These are phyloP conservation scores for Sturnus vulgaris DNA, from an alignment of 2,113 vertebrate genomes.

Conservation along the genomic window DNA sequence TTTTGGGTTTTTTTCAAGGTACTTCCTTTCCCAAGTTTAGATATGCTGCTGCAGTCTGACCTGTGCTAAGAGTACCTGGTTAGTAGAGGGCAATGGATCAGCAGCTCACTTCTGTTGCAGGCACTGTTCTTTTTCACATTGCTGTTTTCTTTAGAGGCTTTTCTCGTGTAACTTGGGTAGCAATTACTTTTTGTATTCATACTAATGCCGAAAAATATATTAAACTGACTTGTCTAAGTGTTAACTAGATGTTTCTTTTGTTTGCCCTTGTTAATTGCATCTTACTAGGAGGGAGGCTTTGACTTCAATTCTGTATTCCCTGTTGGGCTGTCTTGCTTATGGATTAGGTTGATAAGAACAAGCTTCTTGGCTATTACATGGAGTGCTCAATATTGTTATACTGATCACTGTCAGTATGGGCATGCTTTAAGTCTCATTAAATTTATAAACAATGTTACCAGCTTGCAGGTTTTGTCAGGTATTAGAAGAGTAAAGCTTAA, in stretches of 20 bases:
- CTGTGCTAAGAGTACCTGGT: neutral
- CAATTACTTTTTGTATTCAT: neutral
- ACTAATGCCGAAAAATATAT: neutral
- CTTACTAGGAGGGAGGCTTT: neutral
- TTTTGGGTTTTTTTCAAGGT: neutral
- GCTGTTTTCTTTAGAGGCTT: fast-evolving
- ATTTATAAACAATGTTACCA: neutral
- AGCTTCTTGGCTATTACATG: neutral
- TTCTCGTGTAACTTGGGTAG: neutral
- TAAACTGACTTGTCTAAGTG: neutral
- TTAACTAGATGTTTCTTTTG: neutral
- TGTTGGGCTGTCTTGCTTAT: neutral
- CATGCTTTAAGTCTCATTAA: neutral
- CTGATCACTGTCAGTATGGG: neutral
- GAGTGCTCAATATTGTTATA: neutral
- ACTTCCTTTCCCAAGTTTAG: neutral
- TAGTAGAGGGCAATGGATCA: neutral
- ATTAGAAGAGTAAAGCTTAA: neutral
- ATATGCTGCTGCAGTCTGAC: neutral
- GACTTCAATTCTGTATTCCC: neutral
- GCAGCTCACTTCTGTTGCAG: neutral
- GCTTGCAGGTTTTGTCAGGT: neutral
- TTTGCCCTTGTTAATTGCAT: neutral
- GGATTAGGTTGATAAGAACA: neutral
- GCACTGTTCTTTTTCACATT: neutral